A percentile compares a stretch with the other conserved stretches of the same genome.
Conservation (phyloP, 2,888 invertebrate genomes). For the Colletes collaris region DNA sequence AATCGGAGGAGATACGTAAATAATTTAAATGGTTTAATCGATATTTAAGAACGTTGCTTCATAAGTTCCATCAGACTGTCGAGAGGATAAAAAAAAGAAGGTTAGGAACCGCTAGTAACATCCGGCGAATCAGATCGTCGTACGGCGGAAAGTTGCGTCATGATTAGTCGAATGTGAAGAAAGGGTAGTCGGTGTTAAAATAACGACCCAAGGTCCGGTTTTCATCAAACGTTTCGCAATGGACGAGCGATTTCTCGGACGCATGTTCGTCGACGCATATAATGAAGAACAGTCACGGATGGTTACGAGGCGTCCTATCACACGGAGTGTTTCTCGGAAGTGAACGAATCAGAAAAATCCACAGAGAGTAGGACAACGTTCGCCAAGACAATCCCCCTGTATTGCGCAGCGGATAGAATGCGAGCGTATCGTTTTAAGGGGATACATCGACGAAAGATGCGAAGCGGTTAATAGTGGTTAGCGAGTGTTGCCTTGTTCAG, state of each 20-base stretch:
- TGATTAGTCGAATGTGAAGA: slow-evolving; percentile 6
- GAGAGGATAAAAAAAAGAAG: no score
- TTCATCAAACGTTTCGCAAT: not conserved
- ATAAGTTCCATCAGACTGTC: no score
- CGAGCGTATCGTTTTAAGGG: slow-evolving; percentile 33
- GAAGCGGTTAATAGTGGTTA: slow-evolving; percentile 40
- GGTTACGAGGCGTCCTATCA: slow-evolving; percentile 51
- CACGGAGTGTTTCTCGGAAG: slow-evolving; percentile 25
- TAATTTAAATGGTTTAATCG: no score
- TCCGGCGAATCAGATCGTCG: slow-evolving; percentile 2
- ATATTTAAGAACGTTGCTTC: no score
- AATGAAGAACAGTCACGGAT: slow-evolving; percentile 49
- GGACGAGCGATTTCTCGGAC: slow-evolving; percentile 23
- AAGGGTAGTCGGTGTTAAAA: not conserved
- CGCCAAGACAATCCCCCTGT: slow-evolving; percentile 21
- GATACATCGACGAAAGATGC: slow-evolving; percentile 36
- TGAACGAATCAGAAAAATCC: slow-evolving; percentile 52
- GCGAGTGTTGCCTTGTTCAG: slow-evolving; percentile 30
- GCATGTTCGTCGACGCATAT: slow-evolving; percentile 30
- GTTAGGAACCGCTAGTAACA: no score
- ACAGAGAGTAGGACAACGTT: slow-evolving; percentile 35
- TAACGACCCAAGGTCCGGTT: slow-evolving; percentile 6
- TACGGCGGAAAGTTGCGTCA: not conserved
- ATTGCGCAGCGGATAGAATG: slow-evolving; percentile 50
- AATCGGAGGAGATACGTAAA: no score